A percentile compares a stretch with the other conserved stretches of the same genome.
These are phyloP conservation scores for Reinhardtius hippoglossoides DNA, from an alignment of 2,113 vertebrate genomes.

Conservation along the genomic window DNA sequence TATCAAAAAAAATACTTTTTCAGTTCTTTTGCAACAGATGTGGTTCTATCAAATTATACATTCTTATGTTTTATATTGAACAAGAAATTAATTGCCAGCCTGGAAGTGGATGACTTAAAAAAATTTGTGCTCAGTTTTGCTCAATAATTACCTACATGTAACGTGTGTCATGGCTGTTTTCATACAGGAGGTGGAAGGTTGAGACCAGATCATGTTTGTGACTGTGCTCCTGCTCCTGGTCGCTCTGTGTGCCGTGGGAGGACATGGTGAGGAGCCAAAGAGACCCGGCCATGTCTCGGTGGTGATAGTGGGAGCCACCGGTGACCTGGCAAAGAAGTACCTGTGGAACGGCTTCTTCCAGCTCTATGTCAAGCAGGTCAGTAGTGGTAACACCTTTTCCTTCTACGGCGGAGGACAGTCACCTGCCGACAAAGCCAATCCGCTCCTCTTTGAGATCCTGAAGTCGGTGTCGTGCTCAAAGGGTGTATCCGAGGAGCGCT, in stretches of 20 bases:
- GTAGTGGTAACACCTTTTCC: conserved; percentile 87
- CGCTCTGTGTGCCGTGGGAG: conserved; percentile 64
- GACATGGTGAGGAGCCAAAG: conserved; percentile 39
- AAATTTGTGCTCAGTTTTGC: neutral
- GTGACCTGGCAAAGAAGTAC: conserved; percentile 95
- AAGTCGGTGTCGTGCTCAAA: conserved; percentile 86
- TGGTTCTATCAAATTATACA: too few species aligned
- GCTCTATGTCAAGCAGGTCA: conserved; percentile 87
- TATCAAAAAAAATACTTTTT: too few species aligned
- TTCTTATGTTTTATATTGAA: too few species aligned
- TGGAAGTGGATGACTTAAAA: too few species aligned
- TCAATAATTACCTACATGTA: neutral
- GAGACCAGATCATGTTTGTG: conserved; percentile 78
- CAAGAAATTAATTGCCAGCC: too few species aligned
- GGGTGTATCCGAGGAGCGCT: conserved; percentile 75
- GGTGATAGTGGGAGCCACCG: conserved; percentile 91
- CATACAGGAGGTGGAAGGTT: conserved; percentile 53
- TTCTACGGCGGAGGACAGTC: conserved; percentile 89
- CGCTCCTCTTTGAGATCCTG: conserved; percentile 85
- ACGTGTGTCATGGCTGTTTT: conserved; percentile 22
- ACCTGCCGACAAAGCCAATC: conserved; percentile 75
- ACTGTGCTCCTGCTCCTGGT: conserved; percentile 73
- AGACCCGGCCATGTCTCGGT: conserved; percentile 89
- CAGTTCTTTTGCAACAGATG: too few species aligned
- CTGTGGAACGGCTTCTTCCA: conserved; percentile 96